Percentiles rank a stretch among this genome's conserved stretches.
Evolutionary conservation across 2,113 vertebrate genomes (phyloP).

Genomic region (Scalopus aquaticus): DNA sequence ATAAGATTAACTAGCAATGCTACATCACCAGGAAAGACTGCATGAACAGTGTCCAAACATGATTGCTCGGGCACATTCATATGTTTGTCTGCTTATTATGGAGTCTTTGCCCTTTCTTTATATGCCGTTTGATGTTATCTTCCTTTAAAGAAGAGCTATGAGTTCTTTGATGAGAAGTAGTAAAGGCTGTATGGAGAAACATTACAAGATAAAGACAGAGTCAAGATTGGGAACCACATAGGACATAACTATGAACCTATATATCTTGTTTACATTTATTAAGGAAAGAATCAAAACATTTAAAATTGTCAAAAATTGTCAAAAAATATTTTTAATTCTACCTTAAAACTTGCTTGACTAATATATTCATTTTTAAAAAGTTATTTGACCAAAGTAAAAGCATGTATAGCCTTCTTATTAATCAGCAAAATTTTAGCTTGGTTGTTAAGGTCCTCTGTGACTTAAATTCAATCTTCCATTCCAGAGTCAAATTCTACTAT

Average conservation of each 20-base stretch:
- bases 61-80: background rate
- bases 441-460: background rate
- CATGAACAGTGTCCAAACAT: background rate
- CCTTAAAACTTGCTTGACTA: background rate
- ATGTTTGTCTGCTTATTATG: background rate
- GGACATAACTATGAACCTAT: background rate
- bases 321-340: background rate
- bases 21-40: background rate
- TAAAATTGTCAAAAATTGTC: background rate
- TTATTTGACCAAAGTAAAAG: background rate
- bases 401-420: background rate
- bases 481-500: background rate
- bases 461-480: background rate
- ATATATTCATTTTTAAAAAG: background rate
- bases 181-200: background rate
- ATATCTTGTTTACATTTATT: background rate
- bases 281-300: background rate
- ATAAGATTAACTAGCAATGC: background rate
- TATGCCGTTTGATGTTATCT: background rate
- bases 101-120: background rate
- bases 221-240: background rate
- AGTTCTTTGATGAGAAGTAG: background rate
- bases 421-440: background rate
- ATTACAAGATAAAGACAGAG: background rate
- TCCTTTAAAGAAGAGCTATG: conserved; percentile 2